Evolutionary conservation across 1,140 invertebrate genomes (phyloP), one percentile per base, ranked within the genome.

Genomic region (Orussus abietinus): DNA sequence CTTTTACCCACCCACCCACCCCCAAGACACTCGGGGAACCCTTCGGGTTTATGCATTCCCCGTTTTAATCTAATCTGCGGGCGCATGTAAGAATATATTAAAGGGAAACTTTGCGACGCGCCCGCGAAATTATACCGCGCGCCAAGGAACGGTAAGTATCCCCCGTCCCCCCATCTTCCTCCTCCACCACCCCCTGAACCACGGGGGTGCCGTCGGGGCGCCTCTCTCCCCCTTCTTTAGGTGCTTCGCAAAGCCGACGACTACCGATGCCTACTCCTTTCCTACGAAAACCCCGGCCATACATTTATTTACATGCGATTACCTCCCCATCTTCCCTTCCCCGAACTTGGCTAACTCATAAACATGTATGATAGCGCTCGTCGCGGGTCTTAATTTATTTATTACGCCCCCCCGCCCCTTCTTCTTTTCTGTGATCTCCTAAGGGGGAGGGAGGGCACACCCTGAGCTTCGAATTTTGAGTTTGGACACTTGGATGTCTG

Each of bases 81-180:
- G 52, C 54, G 58, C 66, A 59, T 70, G 67, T 70, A 69, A 69
- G 67, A 72, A 72, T 72, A 72, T 68, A 70, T 72, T 70, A 67
- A 70, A 65, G 66, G 63, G 65, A 69, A 69, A 64, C 49, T 66
- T 69, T 57, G 59, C 51, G 55, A 59, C 55, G 54, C 54, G 54
- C 49, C 58, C 45, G 42, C 42, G 56, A 67, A 64, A 62, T 65
- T 65, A 66, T 65, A 59, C 53, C 44, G 54, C 53, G 49, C 54
- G 35, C 39, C 36, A 30, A 55, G 42, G 44, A 31, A 49, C 48
- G 46, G n/a, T n/a, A n/a, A n/a, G n/a, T 28, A 26, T 19, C 33
- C 20, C 19, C 35, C 33, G 31, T 28, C 22, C 13, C 40, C 32
- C 30, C 35, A 35, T 46, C 55, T 49, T 53, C 32, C 32, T 44